Percentiles rank a stretch among this genome's conserved stretches.
Evolutionary conservation across 30 jellyfish, hydroid and myxozoan genomes (phyloP).

Genomic region (Morbakka virulenta): DNA sequence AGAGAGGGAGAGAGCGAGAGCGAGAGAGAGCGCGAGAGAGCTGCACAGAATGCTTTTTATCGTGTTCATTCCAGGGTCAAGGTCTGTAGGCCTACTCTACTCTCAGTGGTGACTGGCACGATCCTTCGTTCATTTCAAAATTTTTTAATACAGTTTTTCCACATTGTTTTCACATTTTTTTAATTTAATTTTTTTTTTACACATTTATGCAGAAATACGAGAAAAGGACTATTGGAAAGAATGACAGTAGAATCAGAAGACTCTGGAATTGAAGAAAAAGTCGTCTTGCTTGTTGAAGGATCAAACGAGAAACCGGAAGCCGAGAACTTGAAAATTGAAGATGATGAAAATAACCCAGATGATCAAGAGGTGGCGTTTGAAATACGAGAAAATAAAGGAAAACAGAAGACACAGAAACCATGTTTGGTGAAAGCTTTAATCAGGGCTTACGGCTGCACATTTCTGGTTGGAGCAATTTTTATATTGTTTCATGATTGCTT

Average conservation of each 20-base stretch:
- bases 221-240: background rate
- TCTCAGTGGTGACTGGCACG: too few relatives aligned
- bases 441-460: slow-evolving; percentile 56
- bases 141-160: too few relatives aligned
- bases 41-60: too few relatives aligned
- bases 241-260: background rate
- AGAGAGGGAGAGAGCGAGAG: too few relatives aligned
- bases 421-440: slow-evolving; percentile 52
- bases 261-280: background rate
- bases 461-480: slow-evolving; percentile 49
- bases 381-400: too few relatives aligned
- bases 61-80: too few relatives aligned
- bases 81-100: too few relatives aligned
- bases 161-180: too few relatives aligned
- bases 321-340: background rate
- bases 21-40: too few relatives aligned
- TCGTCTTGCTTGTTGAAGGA: background rate
- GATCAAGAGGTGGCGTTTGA: background rate
- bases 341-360: background rate
- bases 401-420: slow-evolving; percentile 38
- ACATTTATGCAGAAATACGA: background rate
- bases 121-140: too few relatives aligned
- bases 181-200: too few relatives aligned
- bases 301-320: background rate
- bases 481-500: slow-evolving; percentile 70